These are phyloP conservation scores for Epizoanthus fatuus DNA, from an alignment of 92 coral and sea anemone species.

Conservation along the genomic window DNA sequence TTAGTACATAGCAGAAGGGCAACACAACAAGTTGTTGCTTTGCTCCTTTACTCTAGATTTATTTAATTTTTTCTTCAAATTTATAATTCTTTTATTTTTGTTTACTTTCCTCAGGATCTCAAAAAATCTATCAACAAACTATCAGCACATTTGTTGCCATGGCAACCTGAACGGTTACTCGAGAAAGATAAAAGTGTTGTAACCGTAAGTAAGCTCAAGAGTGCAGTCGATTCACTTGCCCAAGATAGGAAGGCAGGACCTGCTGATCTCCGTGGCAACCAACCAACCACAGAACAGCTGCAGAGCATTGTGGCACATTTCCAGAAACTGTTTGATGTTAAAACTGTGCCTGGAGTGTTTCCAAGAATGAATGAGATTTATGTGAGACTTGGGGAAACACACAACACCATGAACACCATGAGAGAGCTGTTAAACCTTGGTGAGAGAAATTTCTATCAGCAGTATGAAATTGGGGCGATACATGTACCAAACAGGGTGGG, in stretches of 20 bases:
- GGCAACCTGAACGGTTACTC: constrained; percentile 86
- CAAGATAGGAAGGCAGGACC: constrained; percentile 85
- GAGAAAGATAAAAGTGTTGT: constrained; percentile 60
- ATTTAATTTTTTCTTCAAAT: not conserved
- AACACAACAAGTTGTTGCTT: not conserved
- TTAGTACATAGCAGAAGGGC: too few relatives aligned
- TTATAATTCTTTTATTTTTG: not conserved
- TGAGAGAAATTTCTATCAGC: constrained; percentile 33
- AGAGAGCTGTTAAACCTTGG: constrained; percentile 88
- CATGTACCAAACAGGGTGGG: too few relatives aligned
- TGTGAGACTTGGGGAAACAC: constrained; percentile 92
- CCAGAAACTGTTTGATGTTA: constrained; percentile 94
- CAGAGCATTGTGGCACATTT: constrained; percentile 94
- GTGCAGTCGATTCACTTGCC: constrained; percentile 70
- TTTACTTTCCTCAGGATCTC: constrained; percentile 70
- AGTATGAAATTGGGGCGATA: too few relatives aligned
- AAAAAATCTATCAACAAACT: constrained; percentile 75
- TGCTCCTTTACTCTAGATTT: not conserved
- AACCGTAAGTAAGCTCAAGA: constrained; percentile 73
- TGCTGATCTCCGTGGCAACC: constrained; percentile 75
- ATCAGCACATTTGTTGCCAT: constrained; percentile 80
- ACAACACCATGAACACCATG: constrained; percentile 93
- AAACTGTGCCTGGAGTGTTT: constrained; percentile 86
- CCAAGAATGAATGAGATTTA: constrained; percentile 97
- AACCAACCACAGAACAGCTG: constrained; percentile 80